Conservation (phyloP, 2,113 vertebrate genomes). For the Crotalus viridis region DNA sequence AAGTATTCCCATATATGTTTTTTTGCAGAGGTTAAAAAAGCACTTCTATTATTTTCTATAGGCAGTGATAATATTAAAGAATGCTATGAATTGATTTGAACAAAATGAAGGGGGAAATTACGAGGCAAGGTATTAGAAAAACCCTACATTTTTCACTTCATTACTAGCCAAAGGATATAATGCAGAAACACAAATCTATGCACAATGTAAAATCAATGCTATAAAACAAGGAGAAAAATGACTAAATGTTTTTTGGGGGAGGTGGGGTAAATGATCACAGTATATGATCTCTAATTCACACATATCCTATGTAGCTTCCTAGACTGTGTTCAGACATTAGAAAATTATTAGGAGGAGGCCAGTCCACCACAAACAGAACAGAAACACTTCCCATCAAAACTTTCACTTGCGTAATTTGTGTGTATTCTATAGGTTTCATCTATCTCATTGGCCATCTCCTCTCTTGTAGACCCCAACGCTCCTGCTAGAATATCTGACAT, state of each 20-base stretch:
- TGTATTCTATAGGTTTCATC: no score
- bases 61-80: not conserved
- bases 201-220: not conserved
- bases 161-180: not conserved
- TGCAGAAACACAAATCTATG: not conserved
- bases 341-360: not conserved
- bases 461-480: no score
- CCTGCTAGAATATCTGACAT: no score
- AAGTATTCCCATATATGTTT: not conserved
- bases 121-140: not conserved
- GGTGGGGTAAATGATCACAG: not conserved
- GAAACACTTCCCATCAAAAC: not conserved
- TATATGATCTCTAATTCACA: not conserved
- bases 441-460: no score
- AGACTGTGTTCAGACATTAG: not conserved
- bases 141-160: not conserved
- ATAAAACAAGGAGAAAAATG: not conserved
- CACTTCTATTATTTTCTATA: not conserved
- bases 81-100: not conserved
- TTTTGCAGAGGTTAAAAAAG: not conserved
- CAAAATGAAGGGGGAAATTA: conserved; percentile 18
- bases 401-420: no score
- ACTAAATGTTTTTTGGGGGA: not conserved
- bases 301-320: not conserved
- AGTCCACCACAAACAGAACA: not conserved